Evolutionary conservation across 2,113 vertebrate genomes (phyloP), one percentile per base, ranked within the genome.

Genomic region (Gymnocephalus cernua): DNA sequence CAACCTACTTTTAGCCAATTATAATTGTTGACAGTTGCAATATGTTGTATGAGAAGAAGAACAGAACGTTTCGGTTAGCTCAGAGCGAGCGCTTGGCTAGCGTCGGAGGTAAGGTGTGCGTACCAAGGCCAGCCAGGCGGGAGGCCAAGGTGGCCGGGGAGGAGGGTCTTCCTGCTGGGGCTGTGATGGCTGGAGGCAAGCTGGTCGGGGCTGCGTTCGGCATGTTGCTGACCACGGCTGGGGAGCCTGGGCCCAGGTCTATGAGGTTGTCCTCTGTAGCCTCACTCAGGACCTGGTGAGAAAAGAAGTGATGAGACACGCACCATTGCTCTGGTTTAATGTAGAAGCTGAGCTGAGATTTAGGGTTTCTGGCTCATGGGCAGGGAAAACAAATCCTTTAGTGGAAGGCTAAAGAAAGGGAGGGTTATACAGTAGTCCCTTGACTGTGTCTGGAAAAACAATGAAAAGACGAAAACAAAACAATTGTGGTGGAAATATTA

Each of bases 221-320:
- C 96, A 97, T 96, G 9, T 97, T 97, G 92, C 98, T 99, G 91
- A 99, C 96, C 76, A 99, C 98, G 0, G 98, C 98, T 0, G 98
- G 98, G 67, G 98, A 99, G 44, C 98, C 98, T 0, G 98, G 98
- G 51, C 98, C 98, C 70, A 99, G 94, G 90, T 99, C 98, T 88
- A 99, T 99, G 82, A 99, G 95, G 89, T 99, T 99, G 91, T 99
- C 98, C 85, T 99, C 97, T 0, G 97, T 98, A 6, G 98, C 98
- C 66, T 99, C 97, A 3, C 91, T 98, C 90, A 99, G 94, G 8
- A 98, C 97, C 98, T 99, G 93, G 58, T 10, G 8, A 15, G 45
- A 38, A 61, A n/a, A 44, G 80, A 10, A 14, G 21, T 13, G 11
- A 74, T 18, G 32, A 80, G 11, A 83, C 18, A 35, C 47, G 21